These are phyloP conservation scores for Anthoptus insignis DNA, from an alignment of 2,888 invertebrate genomes.

Conservation along the genomic window DNA sequence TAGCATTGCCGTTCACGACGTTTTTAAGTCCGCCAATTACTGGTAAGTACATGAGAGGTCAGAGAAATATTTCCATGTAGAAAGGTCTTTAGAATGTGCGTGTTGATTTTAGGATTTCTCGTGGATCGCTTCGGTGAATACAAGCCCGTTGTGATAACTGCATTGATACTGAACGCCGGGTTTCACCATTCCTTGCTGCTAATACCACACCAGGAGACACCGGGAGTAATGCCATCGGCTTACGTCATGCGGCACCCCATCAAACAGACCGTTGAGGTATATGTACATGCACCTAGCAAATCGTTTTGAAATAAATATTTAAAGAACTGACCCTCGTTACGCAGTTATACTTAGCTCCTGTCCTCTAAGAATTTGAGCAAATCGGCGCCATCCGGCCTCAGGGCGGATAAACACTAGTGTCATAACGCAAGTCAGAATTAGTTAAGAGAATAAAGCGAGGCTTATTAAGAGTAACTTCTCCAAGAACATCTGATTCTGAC, in stretches of 20 bases:
- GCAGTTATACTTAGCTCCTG: conserved; percentile 63
- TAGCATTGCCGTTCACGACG: conserved; percentile 95
- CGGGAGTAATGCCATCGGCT: conserved; percentile 91
- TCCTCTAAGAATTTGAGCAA: conserved; percentile 85
- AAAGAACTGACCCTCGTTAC: conserved; percentile 64
- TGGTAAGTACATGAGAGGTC: conserved; percentile 79
- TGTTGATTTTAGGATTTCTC: conserved; percentile 89
- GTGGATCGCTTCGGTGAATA: conserved; percentile 96
- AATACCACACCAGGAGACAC: conserved; percentile 93
- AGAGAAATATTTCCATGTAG: background rate
- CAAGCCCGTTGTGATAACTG: conserved; percentile 93
- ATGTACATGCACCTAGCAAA: conserved; percentile 33
- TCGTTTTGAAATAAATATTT: conserved; percentile 63
- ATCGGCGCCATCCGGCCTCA: conserved; percentile 83
- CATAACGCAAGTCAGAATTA: conserved; percentile 77
- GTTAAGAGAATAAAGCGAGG: conserved; percentile 77
- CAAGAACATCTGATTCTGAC: background rate
- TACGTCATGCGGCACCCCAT: conserved; percentile 92
- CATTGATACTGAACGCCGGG: conserved; percentile 91
- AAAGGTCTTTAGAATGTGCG: conserved; percentile 16
- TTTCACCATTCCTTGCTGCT: conserved; percentile 93
- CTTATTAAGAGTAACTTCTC: conserved; percentile 46
- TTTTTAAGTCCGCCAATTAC: conserved; percentile 95
- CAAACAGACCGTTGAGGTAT: conserved; percentile 90
- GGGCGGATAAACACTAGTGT: conserved; percentile 76